A percentile compares a stretch with the other conserved stretches of the same genome.
These are phyloP conservation scores for Elgaria multicarinata DNA, from an alignment of 2,113 vertebrate genomes.

Conservation along the genomic window DNA sequence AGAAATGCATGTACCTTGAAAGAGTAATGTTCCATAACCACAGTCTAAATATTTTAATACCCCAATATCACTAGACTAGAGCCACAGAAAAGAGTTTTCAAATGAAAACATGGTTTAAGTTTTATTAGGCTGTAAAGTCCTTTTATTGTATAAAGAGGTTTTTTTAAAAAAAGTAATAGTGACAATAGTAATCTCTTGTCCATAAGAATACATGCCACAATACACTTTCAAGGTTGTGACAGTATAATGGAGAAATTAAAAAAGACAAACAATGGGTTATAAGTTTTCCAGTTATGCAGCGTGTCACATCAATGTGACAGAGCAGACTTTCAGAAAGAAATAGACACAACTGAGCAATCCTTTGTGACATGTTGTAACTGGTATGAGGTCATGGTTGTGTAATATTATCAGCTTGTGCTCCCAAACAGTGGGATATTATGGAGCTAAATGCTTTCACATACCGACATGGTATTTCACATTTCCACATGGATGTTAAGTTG, in stretches of 20 bases:
- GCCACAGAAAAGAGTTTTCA: not conserved
- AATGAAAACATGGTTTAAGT: not conserved
- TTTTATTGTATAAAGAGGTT: not conserved
- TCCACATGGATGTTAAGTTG: not conserved
- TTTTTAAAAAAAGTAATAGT: not conserved
- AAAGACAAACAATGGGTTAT: not conserved
- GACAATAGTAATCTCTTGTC: not conserved
- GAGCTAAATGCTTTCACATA: not conserved
- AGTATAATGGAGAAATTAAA: not conserved
- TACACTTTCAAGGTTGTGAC: not conserved
- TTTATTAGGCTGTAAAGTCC: not conserved
- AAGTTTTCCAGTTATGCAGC: not conserved
- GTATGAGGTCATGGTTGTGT: not conserved
- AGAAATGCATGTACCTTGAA: slow-evolving; percentile 2
- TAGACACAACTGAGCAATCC: not conserved
- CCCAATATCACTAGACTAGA: not conserved
- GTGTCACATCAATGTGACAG: not conserved
- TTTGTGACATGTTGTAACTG: not conserved
- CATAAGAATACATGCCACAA: not conserved
- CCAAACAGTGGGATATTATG: not conserved
- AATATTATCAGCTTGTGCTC: not conserved
- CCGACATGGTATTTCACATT: too few species aligned
- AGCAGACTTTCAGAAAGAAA: not conserved
- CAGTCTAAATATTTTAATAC: slow-evolving; percentile 22
- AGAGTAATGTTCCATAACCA: slow-evolving; percentile 14